A percentile compares a stretch with the other conserved stretches of the same genome.
These are phyloP conservation scores for Sinhomidia bicolor DNA, from an alignment of 2,888 invertebrate genomes.

Conservation along the genomic window DNA sequence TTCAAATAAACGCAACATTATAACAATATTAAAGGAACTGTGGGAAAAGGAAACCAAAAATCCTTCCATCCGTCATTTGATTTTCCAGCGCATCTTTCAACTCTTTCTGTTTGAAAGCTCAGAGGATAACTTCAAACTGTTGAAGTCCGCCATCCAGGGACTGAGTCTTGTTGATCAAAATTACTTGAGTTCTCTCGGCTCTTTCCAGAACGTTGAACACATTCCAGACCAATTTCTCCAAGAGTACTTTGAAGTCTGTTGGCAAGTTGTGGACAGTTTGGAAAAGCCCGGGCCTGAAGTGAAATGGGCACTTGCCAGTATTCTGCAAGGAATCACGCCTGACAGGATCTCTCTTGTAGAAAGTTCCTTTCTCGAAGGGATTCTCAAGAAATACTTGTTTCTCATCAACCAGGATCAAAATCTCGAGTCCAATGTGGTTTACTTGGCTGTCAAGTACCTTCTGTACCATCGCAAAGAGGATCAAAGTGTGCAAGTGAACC, in stretches of 20 bases:
- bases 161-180: constrained; percentile 59
- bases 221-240: constrained; percentile 70
- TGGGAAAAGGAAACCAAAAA: constrained; percentile 70
- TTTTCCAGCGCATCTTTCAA: constrained; percentile 72
- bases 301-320: constrained; percentile 68
- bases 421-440: constrained; percentile 70
- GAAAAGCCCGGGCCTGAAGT: constrained; percentile 64
- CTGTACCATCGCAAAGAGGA: constrained; percentile 67
- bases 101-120: constrained; percentile 70
- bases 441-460: constrained; percentile 72
- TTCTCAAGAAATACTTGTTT: constrained; percentile 70
- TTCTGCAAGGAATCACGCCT: constrained; percentile 70
- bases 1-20: constrained; percentile 67
- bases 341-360: constrained; percentile 66
- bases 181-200: constrained; percentile 63
- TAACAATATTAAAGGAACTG: constrained; percentile 60
- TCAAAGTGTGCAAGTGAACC: constrained; percentile 43
- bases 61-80: constrained; percentile 72
- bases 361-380: constrained; percentile 58
- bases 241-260: constrained; percentile 69
- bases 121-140: constrained; percentile 70
- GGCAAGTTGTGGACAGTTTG: constrained; percentile 65
- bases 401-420: constrained; percentile 67
- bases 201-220: constrained; percentile 59
- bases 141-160: constrained; percentile 57